Evolutionary conservation across 2,888 invertebrate species (phyloP).

Genomic region (Drosophila lutescens): DNA sequence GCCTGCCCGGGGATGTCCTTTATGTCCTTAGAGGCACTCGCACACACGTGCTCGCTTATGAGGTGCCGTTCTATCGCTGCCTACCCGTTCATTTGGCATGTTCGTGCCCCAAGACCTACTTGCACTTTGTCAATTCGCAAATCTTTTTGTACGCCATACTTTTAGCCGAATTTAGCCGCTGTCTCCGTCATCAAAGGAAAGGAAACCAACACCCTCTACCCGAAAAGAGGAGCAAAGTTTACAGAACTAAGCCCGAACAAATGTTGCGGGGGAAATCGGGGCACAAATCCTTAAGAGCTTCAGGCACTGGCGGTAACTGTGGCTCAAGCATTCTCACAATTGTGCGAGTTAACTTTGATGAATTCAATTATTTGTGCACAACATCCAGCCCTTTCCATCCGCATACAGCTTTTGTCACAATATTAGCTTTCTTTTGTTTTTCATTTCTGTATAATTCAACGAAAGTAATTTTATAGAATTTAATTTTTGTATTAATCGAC

Average conservation of each 20-base stretch:
- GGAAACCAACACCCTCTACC: conserved; percentile 21
- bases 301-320: conserved; percentile 18
- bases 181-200: conserved; percentile 72
- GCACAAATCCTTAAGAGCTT: conserved; percentile 31
- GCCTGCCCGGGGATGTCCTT: conserved; percentile 69
- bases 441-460: neutral
- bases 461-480: neutral
- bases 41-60: conserved; percentile 29
- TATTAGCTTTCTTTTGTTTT: neutral
- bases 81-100: conserved; percentile 38
- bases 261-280: conserved; percentile 42
- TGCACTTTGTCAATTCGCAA: conserved; percentile 79
- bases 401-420: conserved; percentile 21
- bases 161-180: conserved; percentile 46
- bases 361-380: conserved; percentile 75
- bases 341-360: conserved; percentile 80
- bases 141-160: conserved; percentile 70
- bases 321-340: conserved; percentile 62
- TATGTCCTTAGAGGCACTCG: conserved; percentile 31
- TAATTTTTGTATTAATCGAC: no score
- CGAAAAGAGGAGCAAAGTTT: conserved; percentile 54
- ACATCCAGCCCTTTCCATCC: conserved; percentile 43
- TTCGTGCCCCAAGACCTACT: conserved; percentile 59
- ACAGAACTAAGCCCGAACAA: conserved; percentile 63
- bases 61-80: conserved; percentile 17